Evolutionary conservation across 2,888 invertebrate species (phyloP).

Genomic region (Leptinotarsa peninsularis): DNA sequence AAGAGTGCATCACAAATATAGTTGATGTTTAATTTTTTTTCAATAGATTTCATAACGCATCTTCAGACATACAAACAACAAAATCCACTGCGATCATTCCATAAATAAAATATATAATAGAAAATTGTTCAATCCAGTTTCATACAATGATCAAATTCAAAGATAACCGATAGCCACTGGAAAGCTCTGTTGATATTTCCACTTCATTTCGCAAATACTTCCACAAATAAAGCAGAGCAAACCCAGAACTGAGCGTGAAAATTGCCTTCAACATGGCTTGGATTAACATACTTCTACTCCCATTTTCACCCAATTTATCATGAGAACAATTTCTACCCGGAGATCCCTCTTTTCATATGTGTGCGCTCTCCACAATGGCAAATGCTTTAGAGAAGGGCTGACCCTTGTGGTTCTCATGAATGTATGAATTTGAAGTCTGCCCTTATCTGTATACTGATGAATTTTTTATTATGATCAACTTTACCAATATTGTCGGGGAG

Average conservation of each 20-base stretch:
- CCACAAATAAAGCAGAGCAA: neutral
- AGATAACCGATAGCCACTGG: neutral
- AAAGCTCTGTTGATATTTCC: neutral
- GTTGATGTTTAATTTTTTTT: too few species aligned
- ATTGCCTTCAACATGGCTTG: neutral
- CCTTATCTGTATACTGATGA: neutral
- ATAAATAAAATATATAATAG: too few species aligned
- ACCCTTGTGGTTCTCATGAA: neutral
- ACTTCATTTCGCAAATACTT: neutral
- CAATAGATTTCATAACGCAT: too few species aligned
- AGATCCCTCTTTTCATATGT: neutral
- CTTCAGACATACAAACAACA: too few species aligned
- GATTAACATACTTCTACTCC: slow-evolving; percentile 1
- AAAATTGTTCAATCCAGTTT: too few species aligned
- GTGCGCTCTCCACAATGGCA: neutral
- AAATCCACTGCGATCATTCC: too few species aligned
- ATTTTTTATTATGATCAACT: slow-evolving; percentile 3
- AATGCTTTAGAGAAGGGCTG: neutral
- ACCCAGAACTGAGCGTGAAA: neutral
- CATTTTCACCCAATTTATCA: slow-evolving; percentile 14
- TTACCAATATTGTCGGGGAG: neutral
- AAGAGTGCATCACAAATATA: too few species aligned
- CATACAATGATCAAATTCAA: too few species aligned
- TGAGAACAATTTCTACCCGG: slow-evolving; percentile 1
- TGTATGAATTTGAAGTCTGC: neutral